Base-by-base conservation (phyloP, 2,113 vertebrate genomes). In the Sphaerodactylus townsendi region DNA sequence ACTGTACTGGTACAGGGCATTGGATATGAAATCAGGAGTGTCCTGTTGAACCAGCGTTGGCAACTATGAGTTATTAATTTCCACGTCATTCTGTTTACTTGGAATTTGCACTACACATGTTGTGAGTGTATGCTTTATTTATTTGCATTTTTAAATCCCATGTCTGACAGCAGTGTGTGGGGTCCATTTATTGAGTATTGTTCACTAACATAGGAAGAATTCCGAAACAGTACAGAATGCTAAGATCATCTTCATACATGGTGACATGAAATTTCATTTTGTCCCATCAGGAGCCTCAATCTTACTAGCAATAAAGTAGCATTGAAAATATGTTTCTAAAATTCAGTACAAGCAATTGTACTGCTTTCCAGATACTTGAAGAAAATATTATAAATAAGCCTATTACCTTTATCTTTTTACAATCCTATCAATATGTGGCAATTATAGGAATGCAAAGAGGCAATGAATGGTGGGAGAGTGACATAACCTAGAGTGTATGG, bases 331-430 rank as follows among this genome's bases (percentile, higher is more conserved):
- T 5, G 88, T 95, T 95, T 93, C 92, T 94, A 85, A 93, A 87
- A 76, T 15, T 83, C 91, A 88, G 86, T 94, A 93, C 92, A 90
- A 91, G 77, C 88, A 87, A 78, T 81, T 70, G 87, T 92, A 93
- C 92, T 94, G 92, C 92, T 92, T 89, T 93, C 90, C 90, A 92
- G 93, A 96, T 96, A 97, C 96, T 97, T 97, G 96, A 97, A 97
- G 92, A 94, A 89, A 94, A 95, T 94, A 84, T 94, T 93, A 89
- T 88, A 88, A 92, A 90, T 81, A 94, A 82, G 82, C 82, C 87
- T 93, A 75, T 89, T 90, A 92, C 90, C 87, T 93, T 86, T 93
- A 91, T 83, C 90, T 95, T 92, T 96, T 94, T 94, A 96, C 94
- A 95, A 93, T 96, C 94, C 89, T 83, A 75, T 76, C 89, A 87